A percentile compares a stretch with the other conserved stretches of the same genome.
phyloP scores from a whole-genome alignment of 2,888 invertebrate genomes.

The Rhabditophanes sp. region DNA sequence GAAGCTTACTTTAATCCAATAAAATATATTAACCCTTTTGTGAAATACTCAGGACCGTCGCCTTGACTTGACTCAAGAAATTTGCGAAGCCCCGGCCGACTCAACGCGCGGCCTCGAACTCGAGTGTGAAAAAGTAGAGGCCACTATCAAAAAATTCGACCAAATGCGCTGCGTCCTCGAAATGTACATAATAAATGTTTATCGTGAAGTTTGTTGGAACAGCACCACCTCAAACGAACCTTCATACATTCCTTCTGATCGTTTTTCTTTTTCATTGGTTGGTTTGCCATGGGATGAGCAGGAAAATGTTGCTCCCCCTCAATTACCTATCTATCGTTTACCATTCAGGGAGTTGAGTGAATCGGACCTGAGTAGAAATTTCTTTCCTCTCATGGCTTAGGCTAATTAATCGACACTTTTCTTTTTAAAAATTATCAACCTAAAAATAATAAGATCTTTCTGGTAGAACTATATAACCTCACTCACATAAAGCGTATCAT shows the following conservation, averaged over 20 bases:
- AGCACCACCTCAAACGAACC: not conserved
- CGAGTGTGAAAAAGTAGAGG: slow-evolving; percentile 56
- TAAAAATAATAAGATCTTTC: too few species aligned
- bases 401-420: too few species aligned
- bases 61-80: too few species aligned
- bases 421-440: too few species aligned
- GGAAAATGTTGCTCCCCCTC: too few species aligned
- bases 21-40: slow-evolving; percentile 1
- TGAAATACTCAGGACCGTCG: slow-evolving; percentile 2
- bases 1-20: not conserved
- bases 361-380: too few species aligned
- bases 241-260: not conserved
- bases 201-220: not conserved
- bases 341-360: too few species aligned
- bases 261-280: slow-evolving; percentile 1
- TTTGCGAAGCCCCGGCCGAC: slow-evolving; percentile 1
- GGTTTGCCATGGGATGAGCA: too few species aligned
- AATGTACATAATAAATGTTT: slow-evolving; percentile 56
- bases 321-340: too few species aligned
- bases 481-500: too few species aligned
- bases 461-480: too few species aligned
- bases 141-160: slow-evolving; percentile 59
- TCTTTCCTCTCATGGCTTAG: too few species aligned
- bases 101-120: slow-evolving; percentile 13
- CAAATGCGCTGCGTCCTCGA: slow-evolving; percentile 95